Percentiles rank a stretch among this genome's conserved stretches.
Evolutionary conservation across 2,113 vertebrate species (phyloP).

Genomic region (Myiopsitta monachus): DNA sequence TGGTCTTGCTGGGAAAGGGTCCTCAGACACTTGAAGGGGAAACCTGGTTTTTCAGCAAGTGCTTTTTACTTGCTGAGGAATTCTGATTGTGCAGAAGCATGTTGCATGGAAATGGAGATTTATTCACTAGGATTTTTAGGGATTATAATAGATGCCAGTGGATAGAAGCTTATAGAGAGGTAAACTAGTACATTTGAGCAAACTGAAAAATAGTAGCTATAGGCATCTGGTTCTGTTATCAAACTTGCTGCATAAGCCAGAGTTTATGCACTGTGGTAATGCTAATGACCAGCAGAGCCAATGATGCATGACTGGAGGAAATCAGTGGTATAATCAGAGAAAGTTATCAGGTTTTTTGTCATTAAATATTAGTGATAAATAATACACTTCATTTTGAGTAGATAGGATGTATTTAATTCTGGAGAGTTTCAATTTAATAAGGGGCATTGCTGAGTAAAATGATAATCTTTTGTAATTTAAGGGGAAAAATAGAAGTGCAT

Average conservation of each 20-base stretch:
- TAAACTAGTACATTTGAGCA: slow-evolving; percentile 61
- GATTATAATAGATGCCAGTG: slow-evolving; percentile 65
- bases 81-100: slow-evolving; percentile 18
- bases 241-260: slow-evolving; percentile 78
- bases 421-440: slow-evolving; percentile 72
- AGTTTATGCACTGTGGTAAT: slow-evolving; percentile 79
- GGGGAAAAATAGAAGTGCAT: slow-evolving; percentile 67
- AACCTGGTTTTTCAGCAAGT: slow-evolving; percentile 10
- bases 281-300: slow-evolving; percentile 74
- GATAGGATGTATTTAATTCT: slow-evolving; percentile 78
- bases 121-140: slow-evolving; percentile 66
- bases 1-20: slow-evolving; percentile 26
- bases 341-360: slow-evolving; percentile 79
- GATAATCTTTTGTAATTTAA: slow-evolving; percentile 75
- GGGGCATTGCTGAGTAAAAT: slow-evolving; percentile 72
- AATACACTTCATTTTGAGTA: slow-evolving; percentile 74
- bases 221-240: slow-evolving; percentile 68
- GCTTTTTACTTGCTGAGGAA: slow-evolving; percentile 47
- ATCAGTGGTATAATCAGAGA: slow-evolving; percentile 76
- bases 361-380: slow-evolving; percentile 84
- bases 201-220: slow-evolving; percentile 72
- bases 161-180: slow-evolving; percentile 56
- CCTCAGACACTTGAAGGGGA: slow-evolving; percentile 42
- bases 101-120: slow-evolving; percentile 53
- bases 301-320: slow-evolving; percentile 74